phyloP scores from a whole-genome alignment of 2,113 vertebrate genomes.

The Nematolebias whitei region DNA sequence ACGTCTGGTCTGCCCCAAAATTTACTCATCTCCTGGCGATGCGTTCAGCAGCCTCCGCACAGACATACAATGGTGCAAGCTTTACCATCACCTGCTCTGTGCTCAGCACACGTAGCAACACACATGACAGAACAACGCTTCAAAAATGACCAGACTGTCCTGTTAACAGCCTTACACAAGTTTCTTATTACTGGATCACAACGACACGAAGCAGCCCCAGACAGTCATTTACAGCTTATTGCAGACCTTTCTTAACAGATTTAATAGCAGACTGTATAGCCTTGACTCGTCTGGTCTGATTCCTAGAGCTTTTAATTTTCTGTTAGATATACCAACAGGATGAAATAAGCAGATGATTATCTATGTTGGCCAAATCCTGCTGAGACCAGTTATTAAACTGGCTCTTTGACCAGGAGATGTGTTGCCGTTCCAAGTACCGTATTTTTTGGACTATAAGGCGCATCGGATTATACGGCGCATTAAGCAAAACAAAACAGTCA shows the following conservation, averaged over 20 bases:
- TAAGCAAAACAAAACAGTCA: no score
- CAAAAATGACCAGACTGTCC: no score
- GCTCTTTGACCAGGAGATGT: constrained; percentile 24
- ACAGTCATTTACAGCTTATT: constrained; percentile 62
- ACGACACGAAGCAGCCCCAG: constrained; percentile 35
- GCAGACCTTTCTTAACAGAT: constrained; percentile 41
- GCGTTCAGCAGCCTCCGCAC: no score
- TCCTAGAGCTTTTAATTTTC: constrained; percentile 45
- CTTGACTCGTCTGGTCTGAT: constrained; percentile 20
- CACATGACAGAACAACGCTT: no score
- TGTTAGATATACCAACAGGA: constrained; percentile 16
- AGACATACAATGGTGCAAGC: no score
- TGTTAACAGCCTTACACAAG: constrained; percentile 23
- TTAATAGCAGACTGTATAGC: constrained; percentile 31
- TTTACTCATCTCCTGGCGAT: no score
- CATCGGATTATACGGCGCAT: no score
- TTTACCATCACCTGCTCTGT: no score
- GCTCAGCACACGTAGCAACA: no score
- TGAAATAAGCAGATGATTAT: constrained; percentile 55
- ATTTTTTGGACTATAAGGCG: no score
- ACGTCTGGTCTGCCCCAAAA: no score
- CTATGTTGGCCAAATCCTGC: constrained; percentile 59
- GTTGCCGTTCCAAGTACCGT: constrained; percentile 35
- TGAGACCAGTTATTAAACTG: constrained; percentile 59
- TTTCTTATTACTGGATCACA: constrained; percentile 62